phyloP scores from a whole-genome alignment of 2,888 invertebrate genomes.

The Tiliacea aurago region DNA sequence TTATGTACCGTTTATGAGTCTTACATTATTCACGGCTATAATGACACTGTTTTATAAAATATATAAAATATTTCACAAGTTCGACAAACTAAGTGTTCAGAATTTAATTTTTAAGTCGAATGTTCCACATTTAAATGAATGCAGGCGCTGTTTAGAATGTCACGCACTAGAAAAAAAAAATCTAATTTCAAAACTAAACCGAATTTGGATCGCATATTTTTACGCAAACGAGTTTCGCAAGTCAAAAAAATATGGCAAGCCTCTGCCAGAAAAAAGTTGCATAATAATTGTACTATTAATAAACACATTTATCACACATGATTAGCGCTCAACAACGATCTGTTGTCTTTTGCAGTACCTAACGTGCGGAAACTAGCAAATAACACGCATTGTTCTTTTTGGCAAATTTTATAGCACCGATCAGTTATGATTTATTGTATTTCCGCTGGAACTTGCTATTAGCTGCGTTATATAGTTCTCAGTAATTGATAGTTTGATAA shows the following conservation, averaged over 20 bases:
- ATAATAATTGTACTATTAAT: neutral
- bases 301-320: slow-evolving; percentile 22
- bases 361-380: slow-evolving; percentile 26
- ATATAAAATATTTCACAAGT: neutral
- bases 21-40: slow-evolving; percentile 9
- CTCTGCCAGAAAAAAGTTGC: neutral
- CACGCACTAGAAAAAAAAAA: slow-evolving; percentile 17
- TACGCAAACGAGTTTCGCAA: slow-evolving; percentile 10
- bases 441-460: slow-evolving; percentile 31
- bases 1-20: neutral
- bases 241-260: neutral
- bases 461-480: neutral
- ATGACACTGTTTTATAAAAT: neutral
- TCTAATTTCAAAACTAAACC: slow-evolving; percentile 4
- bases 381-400: slow-evolving; percentile 30
- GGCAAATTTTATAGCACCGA: slow-evolving; percentile 28
- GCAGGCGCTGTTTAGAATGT: slow-evolving; percentile 17
- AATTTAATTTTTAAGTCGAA: neutral
- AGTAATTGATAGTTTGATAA: slow-evolving; percentile 21
- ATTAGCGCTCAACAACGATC: slow-evolving; percentile 25
- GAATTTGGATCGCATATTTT: neutral
- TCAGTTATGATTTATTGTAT: slow-evolving; percentile 25
- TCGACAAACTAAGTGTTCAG: neutral
- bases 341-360: slow-evolving; percentile 25
- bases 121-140: slow-evolving; percentile 26